phyloP scores from a whole-genome alignment of 1,140 invertebrate genomes.

The Neodiprion pinetum region DNA sequence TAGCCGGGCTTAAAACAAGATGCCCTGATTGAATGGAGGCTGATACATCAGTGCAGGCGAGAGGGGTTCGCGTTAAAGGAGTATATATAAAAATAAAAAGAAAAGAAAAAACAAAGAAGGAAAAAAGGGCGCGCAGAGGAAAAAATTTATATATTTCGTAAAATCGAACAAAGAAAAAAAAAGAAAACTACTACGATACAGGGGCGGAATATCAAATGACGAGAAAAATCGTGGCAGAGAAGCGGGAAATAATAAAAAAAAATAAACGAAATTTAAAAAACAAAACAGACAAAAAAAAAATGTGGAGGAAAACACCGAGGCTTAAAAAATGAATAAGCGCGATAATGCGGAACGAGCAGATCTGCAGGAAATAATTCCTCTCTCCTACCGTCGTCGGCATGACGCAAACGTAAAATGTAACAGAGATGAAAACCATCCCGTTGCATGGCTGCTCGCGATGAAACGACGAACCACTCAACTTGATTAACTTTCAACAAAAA shows the following conservation, averaged over 20 bases:
- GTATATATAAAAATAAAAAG: constrained; percentile 31
- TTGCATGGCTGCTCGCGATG: not conserved
- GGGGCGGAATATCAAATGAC: not conserved
- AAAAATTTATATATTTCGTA: not conserved
- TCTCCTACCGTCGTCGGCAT: too few relatives aligned
- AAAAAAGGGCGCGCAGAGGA: not conserved
- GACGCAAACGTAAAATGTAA: too few relatives aligned
- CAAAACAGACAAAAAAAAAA: too few relatives aligned
- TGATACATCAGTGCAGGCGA: constrained; percentile 41
- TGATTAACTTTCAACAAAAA: constrained; percentile 2
- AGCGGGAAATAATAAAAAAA: not conserved
- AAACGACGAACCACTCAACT: not conserved
- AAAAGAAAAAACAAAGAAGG: not conserved
- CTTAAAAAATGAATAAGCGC: too few relatives aligned
- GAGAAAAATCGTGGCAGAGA: not conserved
- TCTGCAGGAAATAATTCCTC: too few relatives aligned
- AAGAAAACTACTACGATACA: too few relatives aligned
- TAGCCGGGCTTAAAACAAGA: constrained; percentile 49
- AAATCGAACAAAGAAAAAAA: too few relatives aligned
- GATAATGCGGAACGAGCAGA: too few relatives aligned
- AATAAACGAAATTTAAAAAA: not conserved
- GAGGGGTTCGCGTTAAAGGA: not conserved
- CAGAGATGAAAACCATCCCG: not conserved
- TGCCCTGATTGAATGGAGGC: constrained; percentile 51
- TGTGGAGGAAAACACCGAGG: too few relatives aligned